Evolutionary conservation across 2,888 invertebrate genomes (phyloP).

Genomic region (Brachyptera putata): DNA sequence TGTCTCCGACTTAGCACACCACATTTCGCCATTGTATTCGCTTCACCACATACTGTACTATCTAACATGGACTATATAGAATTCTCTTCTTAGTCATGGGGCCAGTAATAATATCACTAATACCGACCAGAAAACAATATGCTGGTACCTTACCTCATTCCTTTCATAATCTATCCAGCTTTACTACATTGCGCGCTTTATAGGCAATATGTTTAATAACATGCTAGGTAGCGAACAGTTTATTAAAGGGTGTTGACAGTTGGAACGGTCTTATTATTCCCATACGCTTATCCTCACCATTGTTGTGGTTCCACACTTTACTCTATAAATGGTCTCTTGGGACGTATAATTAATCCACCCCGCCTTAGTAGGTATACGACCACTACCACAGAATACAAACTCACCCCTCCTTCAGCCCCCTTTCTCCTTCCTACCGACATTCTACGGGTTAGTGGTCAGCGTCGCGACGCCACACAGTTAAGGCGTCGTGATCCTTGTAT

Average conservation of each 20-base stretch:
- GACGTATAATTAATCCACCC: constrained; percentile 26
- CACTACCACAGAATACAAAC: too few relatives aligned
- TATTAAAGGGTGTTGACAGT: constrained; percentile 29
- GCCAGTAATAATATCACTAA: constrained; percentile 14
- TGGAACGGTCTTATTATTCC: constrained; percentile 27
- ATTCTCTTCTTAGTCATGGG: constrained; percentile 9
- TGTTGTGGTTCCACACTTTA: constrained; percentile 21
- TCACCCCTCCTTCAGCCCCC: constrained; percentile 17
- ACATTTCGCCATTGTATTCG: too few relatives aligned
- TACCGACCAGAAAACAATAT: constrained; percentile 22
- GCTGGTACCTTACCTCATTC: constrained; percentile 19
- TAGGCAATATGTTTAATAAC: constrained; percentile 23
- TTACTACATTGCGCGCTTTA: constrained; percentile 7
- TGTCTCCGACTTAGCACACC: background rate
- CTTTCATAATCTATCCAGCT: constrained; percentile 12
- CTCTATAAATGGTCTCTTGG: constrained; percentile 22
- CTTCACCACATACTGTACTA: too few relatives aligned
- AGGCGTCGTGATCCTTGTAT: constrained; percentile 25
- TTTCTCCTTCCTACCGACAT: constrained; percentile 12
- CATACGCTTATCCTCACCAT: constrained; percentile 16
- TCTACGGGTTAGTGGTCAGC: constrained; percentile 27
- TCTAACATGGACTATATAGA: background rate
- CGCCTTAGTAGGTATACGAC: too few relatives aligned
- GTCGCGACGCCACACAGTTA: constrained; percentile 31
- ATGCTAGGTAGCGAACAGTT: constrained; percentile 22